Evolutionary conservation across 2,113 vertebrate species (phyloP).

Genomic region (Oryctolagus cuniculus): mOryCun1.1 NC_091449.1:38213501-38214000

Average conservation of each 20-base stretch:
- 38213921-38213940: constrained; percentile 77
- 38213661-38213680: neutral
- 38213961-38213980: constrained; percentile 22
- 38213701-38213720: fast-evolving
- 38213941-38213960: constrained; percentile 61
- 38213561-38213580: neutral
- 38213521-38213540: neutral
- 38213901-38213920: constrained; percentile 73
- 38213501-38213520: neutral
- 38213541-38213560: neutral
- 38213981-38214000: constrained; percentile 44
- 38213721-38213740: fast-evolving
- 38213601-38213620: neutral
- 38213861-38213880: constrained; percentile 60
- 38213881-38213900: constrained; percentile 68
- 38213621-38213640: neutral
- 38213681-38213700: neutral
- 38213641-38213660: neutral
- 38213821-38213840: neutral
- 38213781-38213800: neutral
- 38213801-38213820: neutral
- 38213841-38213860: constrained; percentile 27
- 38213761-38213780: neutral
- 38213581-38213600: neutral
- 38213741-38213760: neutral